Conservation (phyloP, 1,140 invertebrate species). For the Ephestia elutella region DNA sequence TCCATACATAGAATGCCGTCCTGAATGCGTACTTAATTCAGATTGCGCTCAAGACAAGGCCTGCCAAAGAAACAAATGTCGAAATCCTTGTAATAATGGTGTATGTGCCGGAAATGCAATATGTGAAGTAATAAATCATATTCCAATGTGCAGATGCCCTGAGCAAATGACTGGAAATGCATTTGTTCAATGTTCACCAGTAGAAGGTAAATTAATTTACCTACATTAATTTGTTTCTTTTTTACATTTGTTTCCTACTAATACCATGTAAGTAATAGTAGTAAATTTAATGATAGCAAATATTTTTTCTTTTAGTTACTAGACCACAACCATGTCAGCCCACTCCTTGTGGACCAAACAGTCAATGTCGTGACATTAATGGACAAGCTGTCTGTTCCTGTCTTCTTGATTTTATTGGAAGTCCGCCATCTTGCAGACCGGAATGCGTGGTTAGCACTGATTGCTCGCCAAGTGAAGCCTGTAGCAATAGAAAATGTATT, state of each 20-base stretch:
- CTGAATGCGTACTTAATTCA: slow-evolving; percentile 78
- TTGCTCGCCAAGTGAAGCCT: slow-evolving; percentile 80
- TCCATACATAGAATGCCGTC: slow-evolving; percentile 77
- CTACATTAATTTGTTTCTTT: too few relatives aligned
- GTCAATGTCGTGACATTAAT: slow-evolving; percentile 80
- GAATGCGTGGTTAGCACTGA: slow-evolving; percentile 81
- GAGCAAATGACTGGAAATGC: slow-evolving; percentile 82
- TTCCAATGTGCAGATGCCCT: slow-evolving; percentile 80
- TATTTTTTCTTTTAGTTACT: slow-evolving; percentile 51
- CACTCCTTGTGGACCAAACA: slow-evolving; percentile 78
- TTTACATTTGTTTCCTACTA: too few relatives aligned
- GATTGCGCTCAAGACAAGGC: slow-evolving; percentile 77
- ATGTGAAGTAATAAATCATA: slow-evolving; percentile 81
- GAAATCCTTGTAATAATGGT: slow-evolving; percentile 76
- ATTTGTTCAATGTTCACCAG: slow-evolving; percentile 77
- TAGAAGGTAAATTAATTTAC: slow-evolving; percentile 69
- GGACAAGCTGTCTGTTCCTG: slow-evolving; percentile 83
- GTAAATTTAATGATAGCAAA: neutral
- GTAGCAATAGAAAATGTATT: slow-evolving; percentile 82
- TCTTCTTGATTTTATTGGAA: slow-evolving; percentile 82
- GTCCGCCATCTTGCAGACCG: slow-evolving; percentile 84
- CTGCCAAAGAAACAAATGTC: slow-evolving; percentile 77
- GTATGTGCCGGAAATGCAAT: slow-evolving; percentile 81
- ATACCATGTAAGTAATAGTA: too few relatives aligned
- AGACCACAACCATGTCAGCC: slow-evolving; percentile 74